Percentiles rank a stretch among this genome's conserved stretches.
These are phyloP conservation scores for Galleria mellonella DNA, from an alignment of 1,140 invertebrate species.

Conservation along the genomic window DNA sequence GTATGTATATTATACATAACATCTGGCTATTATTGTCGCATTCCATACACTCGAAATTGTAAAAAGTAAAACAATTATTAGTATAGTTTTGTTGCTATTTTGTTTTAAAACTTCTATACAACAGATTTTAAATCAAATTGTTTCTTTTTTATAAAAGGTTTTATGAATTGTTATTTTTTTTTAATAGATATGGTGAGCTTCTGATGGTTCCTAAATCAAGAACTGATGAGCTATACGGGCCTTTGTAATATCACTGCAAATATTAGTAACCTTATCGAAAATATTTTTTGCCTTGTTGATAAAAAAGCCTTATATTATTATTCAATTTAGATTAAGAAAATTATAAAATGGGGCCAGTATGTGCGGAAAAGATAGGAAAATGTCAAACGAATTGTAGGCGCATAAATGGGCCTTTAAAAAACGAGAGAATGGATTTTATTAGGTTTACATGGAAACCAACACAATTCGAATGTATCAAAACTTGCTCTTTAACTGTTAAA, in stretches of 20 bases:
- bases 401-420: neutral
- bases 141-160: constrained; percentile 38
- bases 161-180: constrained; percentile 50
- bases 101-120: constrained; percentile 26
- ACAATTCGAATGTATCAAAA: too few relatives aligned
- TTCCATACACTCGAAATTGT: constrained; percentile 36
- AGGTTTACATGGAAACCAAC: too few relatives aligned
- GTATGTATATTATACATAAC: constrained; percentile 28
- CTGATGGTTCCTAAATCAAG: constrained; percentile 39
- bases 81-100: constrained; percentile 32
- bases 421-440: constrained; percentile 4
- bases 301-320: constrained; percentile 55
- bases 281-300: constrained; percentile 43
- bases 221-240: constrained; percentile 27
- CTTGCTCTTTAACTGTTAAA: constrained; percentile 24
- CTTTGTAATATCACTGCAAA: constrained; percentile 15
- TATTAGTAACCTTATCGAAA: constrained; percentile 31
- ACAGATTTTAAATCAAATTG: constrained; percentile 25
- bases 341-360: constrained; percentile 53
- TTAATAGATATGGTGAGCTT: constrained; percentile 24
- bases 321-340: constrained; percentile 53
- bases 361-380: constrained; percentile 11
- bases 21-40: constrained; percentile 28
- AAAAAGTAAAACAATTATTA: constrained; percentile 18
- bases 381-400: neutral